These are phyloP conservation scores for Phalacrocorax brasilianus DNA, from an alignment of 2,113 vertebrate species.

Conservation along the genomic window DNA sequence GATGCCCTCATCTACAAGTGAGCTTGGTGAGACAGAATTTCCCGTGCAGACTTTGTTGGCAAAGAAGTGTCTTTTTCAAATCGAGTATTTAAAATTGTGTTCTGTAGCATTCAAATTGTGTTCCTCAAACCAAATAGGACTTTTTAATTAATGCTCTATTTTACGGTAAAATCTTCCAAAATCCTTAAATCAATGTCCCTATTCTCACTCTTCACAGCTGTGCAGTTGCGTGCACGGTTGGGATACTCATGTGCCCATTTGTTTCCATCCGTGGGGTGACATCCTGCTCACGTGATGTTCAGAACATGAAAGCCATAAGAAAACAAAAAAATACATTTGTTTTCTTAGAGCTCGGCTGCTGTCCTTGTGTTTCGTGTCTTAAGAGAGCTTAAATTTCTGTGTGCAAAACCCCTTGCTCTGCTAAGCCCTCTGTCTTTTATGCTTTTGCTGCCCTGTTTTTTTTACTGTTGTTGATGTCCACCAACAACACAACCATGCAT, in stretches of 20 bases:
- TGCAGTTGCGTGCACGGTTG: neutral
- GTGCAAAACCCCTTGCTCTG: neutral
- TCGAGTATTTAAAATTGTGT: rapidly evolving
- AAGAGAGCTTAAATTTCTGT: neutral
- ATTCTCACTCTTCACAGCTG: neutral
- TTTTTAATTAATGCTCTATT: neutral
- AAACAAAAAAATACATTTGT: neutral
- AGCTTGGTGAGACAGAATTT: neutral
- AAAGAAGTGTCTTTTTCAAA: neutral
- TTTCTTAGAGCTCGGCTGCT: neutral
- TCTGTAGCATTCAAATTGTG: neutral
- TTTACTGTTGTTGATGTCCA: neutral
- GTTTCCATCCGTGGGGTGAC: neutral
- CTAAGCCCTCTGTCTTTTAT: neutral
- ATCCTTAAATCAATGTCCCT: neutral
- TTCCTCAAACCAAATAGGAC: neutral
- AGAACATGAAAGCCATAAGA: too few relatives aligned
- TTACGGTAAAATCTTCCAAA: neutral
- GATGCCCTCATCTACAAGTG: neutral
- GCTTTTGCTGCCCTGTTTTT: neutral
- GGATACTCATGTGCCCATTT: neutral
- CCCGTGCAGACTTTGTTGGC: neutral
- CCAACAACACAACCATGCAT: neutral
- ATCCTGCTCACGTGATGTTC: neutral
- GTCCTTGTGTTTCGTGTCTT: neutral